These are phyloP conservation scores for Casuarius casuarius DNA, from an alignment of 2,113 vertebrate genomes.

Conservation along the genomic window DNA sequence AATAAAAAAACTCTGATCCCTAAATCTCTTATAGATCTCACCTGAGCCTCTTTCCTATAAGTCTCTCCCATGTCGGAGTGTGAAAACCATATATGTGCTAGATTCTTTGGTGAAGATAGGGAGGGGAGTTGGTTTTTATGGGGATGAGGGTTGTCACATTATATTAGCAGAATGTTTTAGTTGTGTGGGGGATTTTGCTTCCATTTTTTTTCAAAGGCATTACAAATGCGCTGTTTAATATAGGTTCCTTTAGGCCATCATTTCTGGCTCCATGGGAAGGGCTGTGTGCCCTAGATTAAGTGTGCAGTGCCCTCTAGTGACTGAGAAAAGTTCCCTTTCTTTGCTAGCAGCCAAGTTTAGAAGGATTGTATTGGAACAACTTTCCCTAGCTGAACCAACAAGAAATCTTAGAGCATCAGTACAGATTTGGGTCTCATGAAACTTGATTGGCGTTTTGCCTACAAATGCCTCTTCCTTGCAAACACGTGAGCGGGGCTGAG, in stretches of 20 bases:
- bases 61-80: neutral
- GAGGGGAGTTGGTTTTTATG: neutral
- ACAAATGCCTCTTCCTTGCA: neutral
- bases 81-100: neutral
- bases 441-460: neutral
- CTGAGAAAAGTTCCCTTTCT: neutral
- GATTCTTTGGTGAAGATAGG: neutral
- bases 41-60: neutral
- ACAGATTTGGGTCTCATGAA: neutral
- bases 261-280: constrained; percentile 3
- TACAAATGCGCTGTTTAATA: constrained; percentile 43
- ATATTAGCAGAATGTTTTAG: neutral
- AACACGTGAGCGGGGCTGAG: neutral
- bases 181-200: neutral
- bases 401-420: neutral
- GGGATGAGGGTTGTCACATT: neutral
- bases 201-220: constrained; percentile 18
- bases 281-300: constrained; percentile 8
- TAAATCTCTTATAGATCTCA: neutral
- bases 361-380: neutral
- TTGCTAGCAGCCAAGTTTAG: neutral
- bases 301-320: constrained; percentile 69
- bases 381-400: neutral
- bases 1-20: no score
- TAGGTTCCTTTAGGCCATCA: constrained; percentile 56